These are phyloP conservation scores for Mimas tiliae DNA, from an alignment of 2,888 invertebrate species.

Conservation along the genomic window DNA sequence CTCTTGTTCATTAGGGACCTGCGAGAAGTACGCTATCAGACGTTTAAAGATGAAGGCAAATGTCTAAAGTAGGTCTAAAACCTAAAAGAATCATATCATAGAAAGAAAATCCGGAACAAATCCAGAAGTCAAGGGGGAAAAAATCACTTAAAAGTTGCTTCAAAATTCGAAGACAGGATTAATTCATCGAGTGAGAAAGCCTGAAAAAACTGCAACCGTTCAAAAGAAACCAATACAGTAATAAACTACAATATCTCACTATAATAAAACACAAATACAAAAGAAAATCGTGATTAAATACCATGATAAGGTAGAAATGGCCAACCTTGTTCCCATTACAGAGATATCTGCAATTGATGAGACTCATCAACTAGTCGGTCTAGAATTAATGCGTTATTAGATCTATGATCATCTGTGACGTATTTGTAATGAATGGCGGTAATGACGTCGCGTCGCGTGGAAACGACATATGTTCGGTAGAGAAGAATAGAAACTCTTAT, in stretches of 20 bases:
- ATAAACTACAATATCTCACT: no score
- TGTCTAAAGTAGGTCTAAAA: no score
- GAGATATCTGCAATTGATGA: neutral
- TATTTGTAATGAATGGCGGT: conserved; percentile 2
- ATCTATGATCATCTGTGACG: neutral
- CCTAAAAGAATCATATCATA: no score
- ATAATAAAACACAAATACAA: neutral
- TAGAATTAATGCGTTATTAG: conserved; percentile 7
- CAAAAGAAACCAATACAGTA: neutral
- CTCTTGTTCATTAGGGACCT: no score
- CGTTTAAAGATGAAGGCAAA: no score
- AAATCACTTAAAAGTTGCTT: no score
- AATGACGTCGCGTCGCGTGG: neutral
- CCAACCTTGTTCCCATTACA: conserved; percentile 1
- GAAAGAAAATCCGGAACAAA: no score
- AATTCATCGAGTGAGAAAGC: no score
- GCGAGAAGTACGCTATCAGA: no score
- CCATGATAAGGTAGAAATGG: conserved; percentile 1
- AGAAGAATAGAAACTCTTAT: neutral
- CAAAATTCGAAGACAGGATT: no score
- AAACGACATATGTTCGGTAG: no score
- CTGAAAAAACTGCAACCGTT: neutral
- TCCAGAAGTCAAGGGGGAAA: no score
- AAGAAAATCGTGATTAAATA: neutral
- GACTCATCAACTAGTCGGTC: neutral